Percentiles rank a stretch among this genome's conserved stretches.
phyloP scores from a whole-genome alignment of 2,888 invertebrate genomes.

The Carpatolechia fugitivella region DNA sequence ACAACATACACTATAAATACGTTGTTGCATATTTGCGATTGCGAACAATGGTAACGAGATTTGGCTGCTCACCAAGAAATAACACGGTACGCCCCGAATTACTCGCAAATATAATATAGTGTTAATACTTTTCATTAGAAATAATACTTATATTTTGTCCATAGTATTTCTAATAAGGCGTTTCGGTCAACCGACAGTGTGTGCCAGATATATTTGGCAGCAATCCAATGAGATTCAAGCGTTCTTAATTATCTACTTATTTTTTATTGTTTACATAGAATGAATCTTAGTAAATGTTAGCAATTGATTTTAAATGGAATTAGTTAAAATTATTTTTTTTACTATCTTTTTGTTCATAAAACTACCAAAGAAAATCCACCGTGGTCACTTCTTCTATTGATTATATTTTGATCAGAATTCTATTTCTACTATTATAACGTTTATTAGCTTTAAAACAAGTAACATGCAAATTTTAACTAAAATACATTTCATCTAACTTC shows the following conservation, averaged over 20 bases:
- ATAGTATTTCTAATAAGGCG: not conserved
- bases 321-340: not conserved
- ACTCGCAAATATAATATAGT: conserved; percentile 15
- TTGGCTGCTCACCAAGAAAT: not conserved
- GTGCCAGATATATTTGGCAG: not conserved
- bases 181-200: not conserved
- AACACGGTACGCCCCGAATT: not conserved
- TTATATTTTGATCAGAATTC: not conserved
- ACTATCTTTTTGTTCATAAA: not conserved
- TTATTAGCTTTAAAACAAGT: no score
- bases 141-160: conserved; percentile 6
- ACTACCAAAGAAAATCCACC: no score
- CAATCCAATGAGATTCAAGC: not conserved
- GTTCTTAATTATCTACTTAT: not conserved
- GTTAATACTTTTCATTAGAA: conserved; percentile 19
- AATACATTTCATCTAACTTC: no score
- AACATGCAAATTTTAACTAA: no score
- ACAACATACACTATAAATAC: no score
- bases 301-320: no score
- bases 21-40: not conserved
- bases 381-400: not conserved
- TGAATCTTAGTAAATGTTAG: no score
- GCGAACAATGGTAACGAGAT: not conserved
- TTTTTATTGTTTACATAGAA: not conserved
- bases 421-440: not conserved